Percentiles rank a stretch among this genome's conserved stretches.
phyloP scores from a whole-genome alignment of 2,113 vertebrate genomes.

The Psittacara wagleri region DNA sequence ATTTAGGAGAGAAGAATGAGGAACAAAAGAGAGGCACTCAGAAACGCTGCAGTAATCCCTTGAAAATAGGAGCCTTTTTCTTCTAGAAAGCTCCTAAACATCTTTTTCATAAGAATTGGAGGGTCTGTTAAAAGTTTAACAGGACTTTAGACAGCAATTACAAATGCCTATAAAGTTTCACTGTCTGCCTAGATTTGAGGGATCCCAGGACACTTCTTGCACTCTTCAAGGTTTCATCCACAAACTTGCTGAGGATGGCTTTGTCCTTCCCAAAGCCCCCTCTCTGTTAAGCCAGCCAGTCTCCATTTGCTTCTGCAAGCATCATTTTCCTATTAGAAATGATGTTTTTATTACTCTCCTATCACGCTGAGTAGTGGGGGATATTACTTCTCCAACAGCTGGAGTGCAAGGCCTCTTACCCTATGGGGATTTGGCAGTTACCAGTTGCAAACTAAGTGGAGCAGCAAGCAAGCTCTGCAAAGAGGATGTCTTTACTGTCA shows the following conservation, averaged over 20 bases:
- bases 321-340: conserved; percentile 65
- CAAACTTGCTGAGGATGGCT: neutral
- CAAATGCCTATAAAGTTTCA: neutral
- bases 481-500: conserved; percentile 45
- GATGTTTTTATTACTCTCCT: conserved; percentile 59
- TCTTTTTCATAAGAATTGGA: neutral
- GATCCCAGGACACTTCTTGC: neutral
- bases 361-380: conserved; percentile 57
- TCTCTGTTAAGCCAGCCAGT: neutral
- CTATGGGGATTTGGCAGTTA: conserved; percentile 65
- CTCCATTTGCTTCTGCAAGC: conserved; percentile 29
- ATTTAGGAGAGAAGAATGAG: neutral
- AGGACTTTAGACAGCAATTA: neutral
- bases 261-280: neutral
- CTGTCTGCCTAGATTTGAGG: neutral
- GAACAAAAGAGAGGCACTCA: neutral
- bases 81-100: neutral
- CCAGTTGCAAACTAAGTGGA: conserved; percentile 42
- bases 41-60: neutral
- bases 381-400: conserved; percentile 62
- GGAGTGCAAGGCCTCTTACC: conserved; percentile 53
- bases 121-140: neutral
- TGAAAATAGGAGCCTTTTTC: neutral
- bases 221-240: neutral
- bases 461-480: conserved; percentile 23